Evolutionary conservation across 37 sponge, comb jelly and placozoan species (phyloP).

Genomic region (Crambe crambe): DNA sequence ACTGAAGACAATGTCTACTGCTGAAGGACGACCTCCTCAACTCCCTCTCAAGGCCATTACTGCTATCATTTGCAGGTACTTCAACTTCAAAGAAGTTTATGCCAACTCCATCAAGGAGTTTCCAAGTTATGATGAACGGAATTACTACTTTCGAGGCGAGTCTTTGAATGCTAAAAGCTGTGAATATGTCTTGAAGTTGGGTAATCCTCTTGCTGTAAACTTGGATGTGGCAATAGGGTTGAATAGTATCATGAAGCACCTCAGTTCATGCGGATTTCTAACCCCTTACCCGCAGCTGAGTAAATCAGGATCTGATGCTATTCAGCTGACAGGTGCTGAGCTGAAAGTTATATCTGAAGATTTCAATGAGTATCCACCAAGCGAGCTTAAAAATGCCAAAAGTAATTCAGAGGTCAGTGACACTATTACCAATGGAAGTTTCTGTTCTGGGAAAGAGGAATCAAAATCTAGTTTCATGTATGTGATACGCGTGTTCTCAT

Average conservation of each 20-base stretch:
- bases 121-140: constrained; percentile 59
- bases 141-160: constrained; percentile 43
- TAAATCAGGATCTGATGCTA: not conserved
- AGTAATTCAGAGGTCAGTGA: too few species aligned
- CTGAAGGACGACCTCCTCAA: constrained; percentile 18
- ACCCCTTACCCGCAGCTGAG: not conserved
- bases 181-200: constrained; percentile 7
- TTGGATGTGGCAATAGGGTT: constrained; percentile 20
- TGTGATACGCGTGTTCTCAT: not conserved
- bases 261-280: not conserved
- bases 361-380: not conserved
- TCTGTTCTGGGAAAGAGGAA: not conserved
- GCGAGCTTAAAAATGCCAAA: not conserved
- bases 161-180: too few species aligned
- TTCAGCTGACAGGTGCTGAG: not conserved
- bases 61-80: constrained; percentile 3
- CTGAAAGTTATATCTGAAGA: not conserved
- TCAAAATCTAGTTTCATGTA: too few species aligned
- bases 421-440: not conserved
- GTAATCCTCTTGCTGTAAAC: not conserved
- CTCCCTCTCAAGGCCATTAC: constrained; percentile 3
- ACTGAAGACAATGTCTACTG: constrained; percentile 3
- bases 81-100: constrained; percentile 30
- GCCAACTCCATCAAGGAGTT: constrained; percentile 20
- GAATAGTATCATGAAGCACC: constrained; percentile 27